Evolutionary conservation across 2,113 vertebrate species (phyloP).

Genomic region (Rafetus swinhoei): DNA sequence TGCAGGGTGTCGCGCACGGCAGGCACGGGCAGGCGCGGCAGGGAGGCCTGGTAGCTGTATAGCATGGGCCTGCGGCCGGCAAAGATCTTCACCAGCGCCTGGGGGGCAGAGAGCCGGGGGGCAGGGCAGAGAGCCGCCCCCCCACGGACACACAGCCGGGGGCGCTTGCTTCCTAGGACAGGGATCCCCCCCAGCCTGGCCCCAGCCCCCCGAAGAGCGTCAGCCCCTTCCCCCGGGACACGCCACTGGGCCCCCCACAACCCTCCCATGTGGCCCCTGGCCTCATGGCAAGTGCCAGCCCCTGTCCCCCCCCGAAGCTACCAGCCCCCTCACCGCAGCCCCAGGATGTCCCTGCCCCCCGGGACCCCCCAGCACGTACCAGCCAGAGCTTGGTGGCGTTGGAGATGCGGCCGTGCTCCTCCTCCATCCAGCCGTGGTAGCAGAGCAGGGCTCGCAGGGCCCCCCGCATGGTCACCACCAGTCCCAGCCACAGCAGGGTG

Average conservation of each 20-base stretch:
- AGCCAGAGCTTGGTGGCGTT: constrained; percentile 91
- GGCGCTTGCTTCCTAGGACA: no score
- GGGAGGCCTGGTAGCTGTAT: constrained; percentile 89
- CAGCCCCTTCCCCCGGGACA: neutral
- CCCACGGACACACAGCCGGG: no score
- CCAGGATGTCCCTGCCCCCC: neutral
- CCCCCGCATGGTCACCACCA: constrained; percentile 90
- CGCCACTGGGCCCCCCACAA: no score
- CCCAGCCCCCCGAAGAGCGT: no score
- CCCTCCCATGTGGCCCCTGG: no score
- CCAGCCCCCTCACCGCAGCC: no score
- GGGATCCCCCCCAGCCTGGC: no score
- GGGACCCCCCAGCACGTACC: constrained; percentile 75
- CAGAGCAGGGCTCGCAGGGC: constrained; percentile 91
- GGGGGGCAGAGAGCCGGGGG: neutral
- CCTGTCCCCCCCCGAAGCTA: neutral
- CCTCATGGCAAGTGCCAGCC: no score
- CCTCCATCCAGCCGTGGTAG: constrained; percentile 92
- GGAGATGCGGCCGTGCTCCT: constrained; percentile 88
- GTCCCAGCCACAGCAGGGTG: constrained; percentile 87
- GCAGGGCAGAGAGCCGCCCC: neutral
- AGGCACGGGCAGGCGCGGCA: constrained; percentile 90
- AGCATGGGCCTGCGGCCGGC: constrained; percentile 89
- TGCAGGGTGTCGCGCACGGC: constrained; percentile 84
- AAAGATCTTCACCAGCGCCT: constrained; percentile 92